Evolutionary conservation across 2,888 invertebrate species (phyloP).

Genomic region (Microdon myrmicae): DNA sequence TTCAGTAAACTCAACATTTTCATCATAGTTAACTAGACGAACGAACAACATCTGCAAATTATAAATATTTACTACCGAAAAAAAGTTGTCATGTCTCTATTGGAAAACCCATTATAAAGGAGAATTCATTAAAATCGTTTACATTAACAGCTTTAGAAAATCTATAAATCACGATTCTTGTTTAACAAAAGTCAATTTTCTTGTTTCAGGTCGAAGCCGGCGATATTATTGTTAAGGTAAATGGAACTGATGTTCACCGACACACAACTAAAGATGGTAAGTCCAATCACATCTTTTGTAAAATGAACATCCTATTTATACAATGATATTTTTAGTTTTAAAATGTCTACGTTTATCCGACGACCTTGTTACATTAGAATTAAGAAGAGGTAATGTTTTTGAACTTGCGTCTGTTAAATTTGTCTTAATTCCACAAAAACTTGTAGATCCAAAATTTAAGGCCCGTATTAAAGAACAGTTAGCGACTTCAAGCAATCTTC

Average conservation of each 20-base stretch:
- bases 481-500: slow-evolving; percentile 70
- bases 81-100: no score
- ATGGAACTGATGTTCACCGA: slow-evolving; percentile 91
- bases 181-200: no score
- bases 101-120: no score
- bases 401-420: not conserved
- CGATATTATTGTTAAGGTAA: slow-evolving; percentile 92
- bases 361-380: slow-evolving; percentile 89
- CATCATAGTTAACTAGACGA: no score
- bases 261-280: slow-evolving; percentile 92
- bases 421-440: no score
- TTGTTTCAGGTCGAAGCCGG: slow-evolving; percentile 86
- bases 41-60: no score
- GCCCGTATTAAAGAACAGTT: slow-evolving; percentile 80
- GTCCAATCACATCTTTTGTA: slow-evolving; percentile 16
- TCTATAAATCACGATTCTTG: no score
- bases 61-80: no score
- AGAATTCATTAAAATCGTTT: no score
- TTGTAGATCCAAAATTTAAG: slow-evolving; percentile 86
- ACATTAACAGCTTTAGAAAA: no score
- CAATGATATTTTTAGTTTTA: slow-evolving; percentile 77
- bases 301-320: slow-evolving; percentile 30
- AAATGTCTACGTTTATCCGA: slow-evolving; percentile 92
- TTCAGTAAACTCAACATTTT: no score
- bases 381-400: slow-evolving; percentile 82